Evolutionary conservation across 2,888 invertebrate species (phyloP), one percentile per base, ranked within the genome.

Genomic region (Trachelus tabidus): DNA sequence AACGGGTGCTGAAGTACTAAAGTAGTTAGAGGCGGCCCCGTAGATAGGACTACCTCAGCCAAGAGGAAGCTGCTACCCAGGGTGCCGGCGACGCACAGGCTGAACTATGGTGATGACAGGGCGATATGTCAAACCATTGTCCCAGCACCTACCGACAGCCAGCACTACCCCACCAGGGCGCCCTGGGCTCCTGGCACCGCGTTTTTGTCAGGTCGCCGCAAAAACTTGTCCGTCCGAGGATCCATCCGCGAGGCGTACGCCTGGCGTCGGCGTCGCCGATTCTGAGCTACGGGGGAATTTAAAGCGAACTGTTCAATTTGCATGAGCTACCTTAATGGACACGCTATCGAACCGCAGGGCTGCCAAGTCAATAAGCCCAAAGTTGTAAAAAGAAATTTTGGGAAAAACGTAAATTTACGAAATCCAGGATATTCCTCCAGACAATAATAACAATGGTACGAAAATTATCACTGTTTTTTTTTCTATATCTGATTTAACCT

Each of bases 41-140:
- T 3, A 33, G 33, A 34, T 11, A 34, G 34, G 34, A 34, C 34
- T 3, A 34, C 0, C 34, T 11, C 34, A 2, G 6, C 23, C 23
- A 56, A 23, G 40, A 56, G 40, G 40, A 23, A 56, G 40, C 40
- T 56, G 40, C 40, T 56, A 56, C 15, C 40, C 40, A 56, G 40
- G 82, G 80, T 79, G 37, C 37, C 85, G 79, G 77, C 83, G 77
- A 83, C 40, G 4, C 15, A 23, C 23, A 9, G 40, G 40, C 23
- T 56, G 40, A 56, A 56, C 81, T 83, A 83, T 88, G 89, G 83
- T 83, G 87, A 88, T 89, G 89, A 89, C 89, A 88, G 88, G 86
- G 83, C 85, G 88, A 89, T 89, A 88, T 86, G 89, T 89, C 89
- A 89, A 85, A 87, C 85, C 85, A 89, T 89, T 89, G 89, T 89